These are phyloP conservation scores for Oeneis ivallda DNA, from an alignment of 2,888 invertebrate species.

Conservation along the genomic window DNA sequence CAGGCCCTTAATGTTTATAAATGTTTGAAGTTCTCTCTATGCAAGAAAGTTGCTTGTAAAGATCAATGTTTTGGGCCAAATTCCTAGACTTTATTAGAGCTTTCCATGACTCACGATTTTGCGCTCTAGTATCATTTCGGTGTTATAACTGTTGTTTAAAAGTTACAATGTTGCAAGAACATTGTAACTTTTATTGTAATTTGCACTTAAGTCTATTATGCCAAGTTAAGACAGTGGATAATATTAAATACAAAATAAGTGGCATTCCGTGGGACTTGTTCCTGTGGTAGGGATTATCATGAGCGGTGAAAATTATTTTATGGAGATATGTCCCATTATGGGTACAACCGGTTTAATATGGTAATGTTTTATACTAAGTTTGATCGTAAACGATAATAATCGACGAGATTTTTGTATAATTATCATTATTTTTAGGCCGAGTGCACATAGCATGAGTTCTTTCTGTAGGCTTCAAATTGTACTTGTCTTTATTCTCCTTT, in stretches of 20 bases:
- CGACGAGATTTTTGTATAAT: slow-evolving; percentile 16
- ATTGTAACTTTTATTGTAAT: slow-evolving; percentile 13
- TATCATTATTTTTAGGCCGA: slow-evolving; percentile 12
- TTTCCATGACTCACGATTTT: background rate
- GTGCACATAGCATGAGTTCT: background rate
- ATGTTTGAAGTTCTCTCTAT: too few species aligned
- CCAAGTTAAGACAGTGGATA: slow-evolving; percentile 29
- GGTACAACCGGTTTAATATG: slow-evolving; percentile 15
- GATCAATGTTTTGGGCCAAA: too few species aligned
- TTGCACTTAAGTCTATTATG: slow-evolving; percentile 40
- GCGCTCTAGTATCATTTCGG: background rate
- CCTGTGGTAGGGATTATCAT: slow-evolving; percentile 19
- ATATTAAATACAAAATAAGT: slow-evolving; percentile 36
- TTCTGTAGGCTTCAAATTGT: background rate
- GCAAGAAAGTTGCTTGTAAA: too few species aligned
- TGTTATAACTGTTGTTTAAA: background rate
- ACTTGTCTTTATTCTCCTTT: background rate
- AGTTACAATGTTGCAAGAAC: too few species aligned
- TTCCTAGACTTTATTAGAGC: too few species aligned
- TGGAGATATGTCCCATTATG: slow-evolving; percentile 12
- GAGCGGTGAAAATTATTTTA: slow-evolving; percentile 23
- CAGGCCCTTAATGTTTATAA: too few species aligned
- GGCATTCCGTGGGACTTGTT: slow-evolving; percentile 26
- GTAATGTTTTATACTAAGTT: slow-evolving; percentile 18
- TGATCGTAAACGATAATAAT: slow-evolving; percentile 11